These are phyloP conservation scores for Carassius auratus DNA, from an alignment of 2,113 vertebrate genomes.

Conservation along the genomic window DNA sequence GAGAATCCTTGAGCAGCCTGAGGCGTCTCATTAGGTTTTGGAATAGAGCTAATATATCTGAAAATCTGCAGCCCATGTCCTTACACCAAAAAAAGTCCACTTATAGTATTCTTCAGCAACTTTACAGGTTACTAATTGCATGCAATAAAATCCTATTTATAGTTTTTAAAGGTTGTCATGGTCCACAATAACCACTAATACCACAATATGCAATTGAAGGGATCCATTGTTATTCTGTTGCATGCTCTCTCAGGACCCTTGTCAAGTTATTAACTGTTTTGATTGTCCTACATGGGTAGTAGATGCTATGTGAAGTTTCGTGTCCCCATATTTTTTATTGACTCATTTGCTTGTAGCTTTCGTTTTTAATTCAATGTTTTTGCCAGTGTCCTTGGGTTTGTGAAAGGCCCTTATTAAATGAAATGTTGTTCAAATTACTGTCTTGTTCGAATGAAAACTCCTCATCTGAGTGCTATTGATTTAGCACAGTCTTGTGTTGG, in stretches of 20 bases:
- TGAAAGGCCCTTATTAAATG: background rate
- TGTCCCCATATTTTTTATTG: background rate
- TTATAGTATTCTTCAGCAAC: background rate
- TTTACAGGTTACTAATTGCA: background rate
- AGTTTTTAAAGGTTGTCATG: background rate
- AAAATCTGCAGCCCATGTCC: background rate
- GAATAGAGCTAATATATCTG: background rate
- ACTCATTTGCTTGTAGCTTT: background rate
- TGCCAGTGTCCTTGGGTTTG: constrained; percentile 24
- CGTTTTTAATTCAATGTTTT: background rate
- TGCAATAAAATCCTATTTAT: background rate
- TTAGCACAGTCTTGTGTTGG: background rate
- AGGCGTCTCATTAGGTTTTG: constrained; percentile 7
- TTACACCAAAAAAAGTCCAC: background rate
- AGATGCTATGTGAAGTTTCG: background rate
- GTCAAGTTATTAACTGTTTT: background rate
- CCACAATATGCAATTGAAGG: no score
- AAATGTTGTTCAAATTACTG: background rate
- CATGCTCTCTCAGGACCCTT: background rate
- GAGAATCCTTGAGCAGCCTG: constrained; percentile 18
- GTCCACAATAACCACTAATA: background rate
- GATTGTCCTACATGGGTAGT: background rate
- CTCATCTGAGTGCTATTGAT: background rate
- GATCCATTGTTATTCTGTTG: background rate
- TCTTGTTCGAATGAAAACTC: background rate